Conservation (phyloP, 1,140 invertebrate species). For the Mamestra configurata region DNA sequence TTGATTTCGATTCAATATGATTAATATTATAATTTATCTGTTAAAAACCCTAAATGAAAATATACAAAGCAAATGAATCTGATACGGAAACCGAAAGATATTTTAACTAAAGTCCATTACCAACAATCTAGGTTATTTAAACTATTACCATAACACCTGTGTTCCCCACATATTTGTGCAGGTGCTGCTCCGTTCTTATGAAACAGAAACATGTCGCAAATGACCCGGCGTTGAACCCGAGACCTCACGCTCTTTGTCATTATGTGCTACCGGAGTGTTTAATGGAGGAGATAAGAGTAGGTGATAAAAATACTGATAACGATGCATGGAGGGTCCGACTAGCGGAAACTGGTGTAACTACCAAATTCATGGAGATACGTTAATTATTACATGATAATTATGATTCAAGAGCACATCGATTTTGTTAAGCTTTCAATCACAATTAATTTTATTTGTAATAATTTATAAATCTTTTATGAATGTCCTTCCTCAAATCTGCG, state of each 20-base stretch:
- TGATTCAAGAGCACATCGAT: too few species aligned
- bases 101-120: too few species aligned
- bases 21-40: too few species aligned
- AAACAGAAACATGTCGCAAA: slow-evolving; percentile 11
- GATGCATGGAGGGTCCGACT: neutral
- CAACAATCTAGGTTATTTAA: neutral
- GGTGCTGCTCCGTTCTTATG: neutral
- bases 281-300: neutral
- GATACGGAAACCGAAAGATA: neutral
- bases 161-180: slow-evolving; percentile 8
- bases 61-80: too few species aligned
- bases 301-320: slow-evolving; percentile 14
- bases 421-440: too few species aligned
- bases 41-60: too few species aligned
- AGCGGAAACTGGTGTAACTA: neutral
- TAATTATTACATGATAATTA: too few species aligned
- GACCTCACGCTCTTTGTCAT: neutral
- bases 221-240: slow-evolving; percentile 18
- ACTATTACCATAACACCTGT: slow-evolving; percentile 6
- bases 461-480: too few species aligned
- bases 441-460: too few species aligned
- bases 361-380: neutral
- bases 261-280: neutral
- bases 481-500: too few species aligned
- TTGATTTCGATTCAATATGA: too few species aligned